phyloP scores from a whole-genome alignment of 2,113 vertebrate genomes.

The Tachuris rubrigastra region DNA sequence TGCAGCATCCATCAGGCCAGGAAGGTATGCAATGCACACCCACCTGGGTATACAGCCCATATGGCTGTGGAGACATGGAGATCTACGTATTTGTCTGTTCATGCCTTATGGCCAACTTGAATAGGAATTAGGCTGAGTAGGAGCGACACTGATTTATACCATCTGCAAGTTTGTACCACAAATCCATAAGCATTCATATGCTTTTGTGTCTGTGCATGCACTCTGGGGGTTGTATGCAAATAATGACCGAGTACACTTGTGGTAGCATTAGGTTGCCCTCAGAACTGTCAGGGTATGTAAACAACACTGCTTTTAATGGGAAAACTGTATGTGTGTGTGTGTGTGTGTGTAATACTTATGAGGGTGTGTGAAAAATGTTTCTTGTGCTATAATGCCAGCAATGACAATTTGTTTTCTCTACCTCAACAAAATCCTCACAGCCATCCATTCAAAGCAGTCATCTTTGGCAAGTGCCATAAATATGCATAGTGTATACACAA shows the following conservation, averaged over 20 bases:
- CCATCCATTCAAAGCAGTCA: slow-evolving; percentile 3
- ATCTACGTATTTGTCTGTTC: not conserved
- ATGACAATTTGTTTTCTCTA: slow-evolving; percentile 34
- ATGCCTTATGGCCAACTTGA: not conserved
- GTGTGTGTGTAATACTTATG: not conserved
- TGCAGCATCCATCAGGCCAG: not conserved
- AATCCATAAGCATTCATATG: not conserved
- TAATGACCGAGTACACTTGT: not conserved
- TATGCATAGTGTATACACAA: not conserved
- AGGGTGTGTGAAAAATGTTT: slow-evolving; percentile 9
- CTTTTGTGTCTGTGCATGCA: not conserved
- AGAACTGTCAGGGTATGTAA: not conserved
- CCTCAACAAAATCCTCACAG: slow-evolving; percentile 13
- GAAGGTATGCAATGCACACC: not conserved
- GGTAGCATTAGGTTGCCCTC: not conserved
- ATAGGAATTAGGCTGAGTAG: not conserved
- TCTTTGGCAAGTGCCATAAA: slow-evolving; percentile 27
- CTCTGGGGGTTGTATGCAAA: not conserved
- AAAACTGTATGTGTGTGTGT: not conserved
- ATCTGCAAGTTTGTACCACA: not conserved
- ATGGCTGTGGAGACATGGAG: not conserved
- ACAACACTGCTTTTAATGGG: not conserved
- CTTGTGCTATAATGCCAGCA: not conserved
- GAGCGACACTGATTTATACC: not conserved
- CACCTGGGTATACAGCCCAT: not conserved